Conservation (phyloP, 2,113 vertebrate genomes). For the Suricata suricatta region DNA sequence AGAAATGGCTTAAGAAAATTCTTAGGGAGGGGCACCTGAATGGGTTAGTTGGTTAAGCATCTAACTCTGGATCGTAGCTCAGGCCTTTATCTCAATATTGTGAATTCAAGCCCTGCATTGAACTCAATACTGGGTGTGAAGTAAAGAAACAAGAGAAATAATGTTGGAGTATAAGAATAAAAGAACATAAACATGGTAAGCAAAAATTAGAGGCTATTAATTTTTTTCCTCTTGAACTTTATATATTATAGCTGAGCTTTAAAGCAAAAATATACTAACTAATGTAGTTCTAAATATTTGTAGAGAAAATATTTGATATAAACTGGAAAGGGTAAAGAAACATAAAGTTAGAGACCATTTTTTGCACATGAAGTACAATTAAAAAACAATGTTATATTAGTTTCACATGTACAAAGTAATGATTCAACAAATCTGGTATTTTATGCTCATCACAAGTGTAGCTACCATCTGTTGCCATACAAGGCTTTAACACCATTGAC, state of each 20-base stretch:
- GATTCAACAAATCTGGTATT: neutral
- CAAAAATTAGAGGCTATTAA: neutral
- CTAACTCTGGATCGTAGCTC: too few species aligned
- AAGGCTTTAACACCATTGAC: neutral
- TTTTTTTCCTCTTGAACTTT: neutral
- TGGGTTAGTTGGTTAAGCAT: too few species aligned
- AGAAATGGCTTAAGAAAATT: neutral
- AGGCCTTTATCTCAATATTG: too few species aligned
- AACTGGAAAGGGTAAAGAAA: neutral
- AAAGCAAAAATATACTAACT: neutral
- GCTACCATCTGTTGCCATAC: neutral
- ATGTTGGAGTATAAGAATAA: too few species aligned
- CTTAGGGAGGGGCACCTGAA: neutral
- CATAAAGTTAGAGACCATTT: neutral
- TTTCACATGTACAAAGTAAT: neutral
- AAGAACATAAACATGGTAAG: neutral
- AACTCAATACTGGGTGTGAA: too few species aligned
- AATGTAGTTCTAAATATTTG: neutral
- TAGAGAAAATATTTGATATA: neutral
- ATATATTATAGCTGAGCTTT: neutral
- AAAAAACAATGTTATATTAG: neutral
- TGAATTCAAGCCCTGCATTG: too few species aligned
- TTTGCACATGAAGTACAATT: neutral
- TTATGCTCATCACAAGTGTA: neutral
- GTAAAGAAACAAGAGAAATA: neutral